Evolutionary conservation across 1,140 invertebrate species (phyloP), one percentile per base, ranked within the genome.

Genomic region (Sarcophaga bullata): DNA sequence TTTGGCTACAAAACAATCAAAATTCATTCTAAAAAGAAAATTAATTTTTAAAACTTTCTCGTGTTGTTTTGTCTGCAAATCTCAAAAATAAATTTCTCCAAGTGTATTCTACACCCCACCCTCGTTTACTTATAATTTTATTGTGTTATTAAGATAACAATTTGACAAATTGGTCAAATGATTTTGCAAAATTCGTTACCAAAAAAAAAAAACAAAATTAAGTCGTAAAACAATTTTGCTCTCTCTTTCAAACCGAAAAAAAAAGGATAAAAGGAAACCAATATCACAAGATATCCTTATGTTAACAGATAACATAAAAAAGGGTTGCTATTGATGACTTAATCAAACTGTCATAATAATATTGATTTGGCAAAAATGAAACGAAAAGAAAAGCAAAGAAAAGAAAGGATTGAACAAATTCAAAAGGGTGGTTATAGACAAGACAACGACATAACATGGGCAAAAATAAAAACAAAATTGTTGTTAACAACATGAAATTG

Each of bases 151-250:
- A 78, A 78, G 75, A 78, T 78, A 78, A 73, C 81, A 73, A 82
- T 73, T 82, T 82, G 81, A 82, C 81, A 82, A 82, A 82, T 82
- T 82, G 81, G 73, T 78, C 81, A 82, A 82, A 73, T 82, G 73
- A 76, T 82, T n/a, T 76, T 82, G 81, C 81, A 76, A 54, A 76
- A 82, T 2, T 37, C 25, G 25, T 37, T 2, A 37, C 25, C 25
- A 37, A 48, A 75, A 52, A 17, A 72, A n/a, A 75, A 73, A 13
- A 49, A 82, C 8, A 52, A 48, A 76, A 76, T 8, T 8, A 10
- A 80, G 58, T 58, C 80, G 46, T 68, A 80, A 80, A 54, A 48
- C 19, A 13, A 50, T 46, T 46, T 73, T n/a, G n/a, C n/a, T 46
- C 17, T 8, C 46, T 10, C 47, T 13, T 25, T 15, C 76, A 49